Evolutionary conservation across 2,888 invertebrate genomes (phyloP).

Genomic region (Punctoribates punctum): DNA sequence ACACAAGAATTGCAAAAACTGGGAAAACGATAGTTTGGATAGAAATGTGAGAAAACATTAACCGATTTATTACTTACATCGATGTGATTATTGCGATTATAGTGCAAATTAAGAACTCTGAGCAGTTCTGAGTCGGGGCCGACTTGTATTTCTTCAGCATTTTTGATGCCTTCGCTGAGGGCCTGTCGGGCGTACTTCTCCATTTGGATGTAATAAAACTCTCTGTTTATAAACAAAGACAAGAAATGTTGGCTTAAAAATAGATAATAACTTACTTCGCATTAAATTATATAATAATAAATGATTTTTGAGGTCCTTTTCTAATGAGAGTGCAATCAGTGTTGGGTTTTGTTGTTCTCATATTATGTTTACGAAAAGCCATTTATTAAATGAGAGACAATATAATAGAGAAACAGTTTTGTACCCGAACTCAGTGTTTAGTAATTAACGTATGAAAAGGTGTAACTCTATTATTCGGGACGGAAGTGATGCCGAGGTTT

Average conservation of each 20-base stretch:
- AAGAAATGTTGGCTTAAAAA: neutral
- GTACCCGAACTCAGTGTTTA: neutral
- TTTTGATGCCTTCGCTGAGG: conserved; percentile 91
- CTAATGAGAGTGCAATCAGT: conserved; percentile 6
- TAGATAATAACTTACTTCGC: neutral
- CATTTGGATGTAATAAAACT: conserved; percentile 99
- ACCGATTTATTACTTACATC: conserved; percentile 65
- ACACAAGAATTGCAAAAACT: neutral
- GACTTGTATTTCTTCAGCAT: conserved; percentile 86
- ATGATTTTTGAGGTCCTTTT: conserved; percentile 6
- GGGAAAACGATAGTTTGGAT: no score
- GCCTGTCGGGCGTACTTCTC: conserved; percentile 99
- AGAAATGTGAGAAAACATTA: neutral
- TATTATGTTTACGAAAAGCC: conserved; percentile 14
- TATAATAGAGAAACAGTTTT: conserved; percentile 23
- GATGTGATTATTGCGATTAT: conserved; percentile 95
- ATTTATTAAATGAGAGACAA: conserved; percentile 29
- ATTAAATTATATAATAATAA: neutral
- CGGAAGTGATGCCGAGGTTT: conserved; percentile 29
- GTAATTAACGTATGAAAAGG: conserved; percentile 35
- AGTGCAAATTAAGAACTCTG: conserved; percentile 95
- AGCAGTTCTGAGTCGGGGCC: conserved; percentile 94
- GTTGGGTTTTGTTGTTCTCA: conserved; percentile 9
- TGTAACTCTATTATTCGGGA: conserved; percentile 33
- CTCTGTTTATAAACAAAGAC: conserved; percentile 65